Evolutionary conservation across 1,140 invertebrate species (phyloP).

Genomic region (Schlechtendalia chinensis): DNA sequence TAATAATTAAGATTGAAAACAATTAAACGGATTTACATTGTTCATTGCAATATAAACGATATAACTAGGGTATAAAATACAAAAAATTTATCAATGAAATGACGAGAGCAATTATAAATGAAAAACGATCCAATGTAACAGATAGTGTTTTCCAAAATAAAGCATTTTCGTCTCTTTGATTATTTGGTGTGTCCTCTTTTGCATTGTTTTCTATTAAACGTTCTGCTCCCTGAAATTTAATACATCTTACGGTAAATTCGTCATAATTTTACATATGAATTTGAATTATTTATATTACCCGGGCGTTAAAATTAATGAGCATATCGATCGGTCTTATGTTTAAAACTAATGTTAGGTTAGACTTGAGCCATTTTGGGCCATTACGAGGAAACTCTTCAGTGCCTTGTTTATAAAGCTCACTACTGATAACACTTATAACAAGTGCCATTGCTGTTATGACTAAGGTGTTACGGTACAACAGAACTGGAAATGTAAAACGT

Average conservation of each 20-base stretch:
- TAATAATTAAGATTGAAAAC: too few relatives aligned
- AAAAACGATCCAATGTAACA: conserved; percentile 10
- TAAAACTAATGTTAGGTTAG: background rate
- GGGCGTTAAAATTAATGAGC: background rate
- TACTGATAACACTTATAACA: conserved; percentile 9
- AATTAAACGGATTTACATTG: too few relatives aligned
- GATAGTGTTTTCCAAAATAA: conserved; percentile 35
- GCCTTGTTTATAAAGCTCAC: conserved; percentile 10
- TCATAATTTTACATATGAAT: background rate
- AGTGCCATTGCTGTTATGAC: conserved; percentile 17
- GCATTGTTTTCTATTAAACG: conserved; percentile 3
- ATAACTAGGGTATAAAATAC: background rate
- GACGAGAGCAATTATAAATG: background rate
- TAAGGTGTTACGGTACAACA: conserved; percentile 16
- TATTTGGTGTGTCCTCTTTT: background rate
- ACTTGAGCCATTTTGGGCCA: conserved; percentile 25
- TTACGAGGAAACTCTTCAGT: conserved; percentile 2
- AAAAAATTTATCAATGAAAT: conserved; percentile 4
- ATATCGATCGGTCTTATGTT: conserved; percentile 2
- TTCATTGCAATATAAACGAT: background rate
- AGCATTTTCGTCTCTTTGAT: background rate
- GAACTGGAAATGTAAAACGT: conserved; percentile 6
- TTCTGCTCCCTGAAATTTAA: conserved; percentile 16
- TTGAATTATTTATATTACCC: background rate
- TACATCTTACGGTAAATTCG: background rate